phyloP scores from a whole-genome alignment of 2,113 vertebrate genomes.

The Phrynosoma blainvillii region DNA sequence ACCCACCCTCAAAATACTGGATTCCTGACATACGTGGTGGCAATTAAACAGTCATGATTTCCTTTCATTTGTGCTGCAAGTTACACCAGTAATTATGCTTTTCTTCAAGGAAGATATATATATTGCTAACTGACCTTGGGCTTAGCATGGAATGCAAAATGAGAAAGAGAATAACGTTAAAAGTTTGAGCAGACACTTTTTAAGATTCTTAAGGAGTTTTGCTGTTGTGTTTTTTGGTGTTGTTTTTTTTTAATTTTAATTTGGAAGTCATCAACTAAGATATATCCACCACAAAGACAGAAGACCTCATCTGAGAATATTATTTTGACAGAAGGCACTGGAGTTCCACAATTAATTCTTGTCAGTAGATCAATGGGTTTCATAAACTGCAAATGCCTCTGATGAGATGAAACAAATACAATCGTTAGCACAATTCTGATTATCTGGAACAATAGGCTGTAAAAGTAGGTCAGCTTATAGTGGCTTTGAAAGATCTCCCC shows the following conservation, averaged over 20 bases:
- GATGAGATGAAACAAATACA: slow-evolving; percentile 73
- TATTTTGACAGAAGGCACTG: slow-evolving; percentile 72
- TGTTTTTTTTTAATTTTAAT: slow-evolving; percentile 57
- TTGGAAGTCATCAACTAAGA: slow-evolving; percentile 60
- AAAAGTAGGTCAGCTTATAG: slow-evolving; percentile 72
- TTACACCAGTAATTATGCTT: slow-evolving; percentile 68
- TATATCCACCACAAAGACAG: slow-evolving; percentile 43
- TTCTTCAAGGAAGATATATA: slow-evolving; percentile 54
- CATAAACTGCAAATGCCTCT: slow-evolving; percentile 66
- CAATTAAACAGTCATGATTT: slow-evolving; percentile 68
- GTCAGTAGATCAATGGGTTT: slow-evolving; percentile 69
- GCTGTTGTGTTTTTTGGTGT: slow-evolving; percentile 31
- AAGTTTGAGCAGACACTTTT: slow-evolving; percentile 43
- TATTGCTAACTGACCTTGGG: slow-evolving; percentile 64
- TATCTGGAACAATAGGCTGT: slow-evolving; percentile 62
- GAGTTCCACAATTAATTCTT: slow-evolving; percentile 69
- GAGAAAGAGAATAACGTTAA: slow-evolving; percentile 41
- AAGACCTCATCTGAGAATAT: slow-evolving; percentile 59
- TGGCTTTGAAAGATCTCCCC: slow-evolving; percentile 59
- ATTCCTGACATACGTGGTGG: slow-evolving; percentile 62
- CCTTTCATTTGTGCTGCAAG: slow-evolving; percentile 67
- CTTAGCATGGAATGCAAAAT: slow-evolving; percentile 61
- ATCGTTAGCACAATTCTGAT: slow-evolving; percentile 68
- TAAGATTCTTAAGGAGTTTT: slow-evolving; percentile 54
- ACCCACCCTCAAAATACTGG: neutral